Conservation (phyloP, 2,797 vertebrate species). For the Sternotherus odoratus region DNA sequence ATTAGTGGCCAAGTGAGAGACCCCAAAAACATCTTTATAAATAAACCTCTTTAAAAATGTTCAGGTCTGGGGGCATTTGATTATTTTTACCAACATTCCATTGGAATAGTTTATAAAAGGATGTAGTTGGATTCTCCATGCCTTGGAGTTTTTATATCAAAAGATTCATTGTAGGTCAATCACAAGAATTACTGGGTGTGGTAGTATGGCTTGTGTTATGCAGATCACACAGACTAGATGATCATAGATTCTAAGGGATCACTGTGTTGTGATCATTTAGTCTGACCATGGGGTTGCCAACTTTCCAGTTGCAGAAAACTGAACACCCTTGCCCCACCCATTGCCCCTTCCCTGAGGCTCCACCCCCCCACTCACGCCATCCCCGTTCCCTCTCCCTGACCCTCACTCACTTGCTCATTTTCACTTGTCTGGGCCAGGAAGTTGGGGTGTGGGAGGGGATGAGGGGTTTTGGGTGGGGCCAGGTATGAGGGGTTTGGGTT, state of each 20-base stretch:
- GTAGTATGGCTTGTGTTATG: accelerated
- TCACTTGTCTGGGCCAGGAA: too few species aligned
- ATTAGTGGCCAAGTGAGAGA: background rate
- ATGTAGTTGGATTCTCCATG: background rate
- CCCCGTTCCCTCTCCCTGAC: too few species aligned
- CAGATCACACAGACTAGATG: background rate
- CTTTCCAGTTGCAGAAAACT: too few species aligned
- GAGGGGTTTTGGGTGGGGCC: too few species aligned
- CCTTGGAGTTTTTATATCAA: background rate
- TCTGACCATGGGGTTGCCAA: background rate
- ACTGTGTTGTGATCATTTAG: background rate
- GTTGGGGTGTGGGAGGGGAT: too few species aligned
- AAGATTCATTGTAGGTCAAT: background rate
- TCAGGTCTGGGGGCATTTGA: background rate
- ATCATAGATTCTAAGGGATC: background rate
- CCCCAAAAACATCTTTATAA: accelerated
- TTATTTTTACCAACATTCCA: background rate
- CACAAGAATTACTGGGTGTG: background rate
- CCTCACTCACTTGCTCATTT: too few species aligned
- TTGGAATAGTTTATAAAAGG: background rate
- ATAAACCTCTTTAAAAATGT: background rate
- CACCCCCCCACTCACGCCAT: too few species aligned
- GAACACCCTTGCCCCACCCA: too few species aligned
- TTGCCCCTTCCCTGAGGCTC: too few species aligned
- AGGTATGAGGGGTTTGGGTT: too few species aligned